phyloP scores from a whole-genome alignment of 2,113 vertebrate species.

The Numenius arquata region DNA sequence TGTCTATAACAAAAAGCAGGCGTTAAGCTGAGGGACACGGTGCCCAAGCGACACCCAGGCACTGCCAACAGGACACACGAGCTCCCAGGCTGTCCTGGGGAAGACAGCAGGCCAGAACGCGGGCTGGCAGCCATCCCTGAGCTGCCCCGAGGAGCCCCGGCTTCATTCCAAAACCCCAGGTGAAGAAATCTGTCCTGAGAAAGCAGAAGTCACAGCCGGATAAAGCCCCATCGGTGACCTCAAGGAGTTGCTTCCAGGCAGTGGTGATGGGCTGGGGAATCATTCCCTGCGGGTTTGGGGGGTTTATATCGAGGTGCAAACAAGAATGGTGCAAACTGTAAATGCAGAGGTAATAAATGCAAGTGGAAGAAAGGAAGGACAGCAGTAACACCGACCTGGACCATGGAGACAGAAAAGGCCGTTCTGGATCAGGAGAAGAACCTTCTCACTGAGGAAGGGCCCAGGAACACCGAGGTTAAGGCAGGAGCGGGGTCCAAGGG shows the following conservation, averaged over 20 bases:
- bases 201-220: not conserved
- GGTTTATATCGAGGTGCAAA: not conserved
- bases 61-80: not conserved
- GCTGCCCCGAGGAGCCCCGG: not conserved
- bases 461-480: rapidly evolving
- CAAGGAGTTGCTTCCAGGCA: not conserved
- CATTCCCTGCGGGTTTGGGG: not conserved
- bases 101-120: too few relatives aligned
- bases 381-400: not conserved
- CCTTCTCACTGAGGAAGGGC: rapidly evolving
- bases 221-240: rapidly evolving
- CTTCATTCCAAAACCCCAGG: not conserved
- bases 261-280: not conserved
- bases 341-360: rapidly evolving
- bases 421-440: not conserved
- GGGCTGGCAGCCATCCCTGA: not conserved
- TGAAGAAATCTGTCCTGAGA: not conserved
- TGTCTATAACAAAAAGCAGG: not conserved
- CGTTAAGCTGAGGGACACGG: not conserved
- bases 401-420: too few relatives aligned
- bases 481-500: not conserved
- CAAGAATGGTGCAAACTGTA: rapidly evolving
- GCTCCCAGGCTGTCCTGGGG: not conserved
- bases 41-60: not conserved
- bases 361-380: not conserved